Conservation (phyloP, 2,888 invertebrate genomes). For the Phasia obesa region DNA sequence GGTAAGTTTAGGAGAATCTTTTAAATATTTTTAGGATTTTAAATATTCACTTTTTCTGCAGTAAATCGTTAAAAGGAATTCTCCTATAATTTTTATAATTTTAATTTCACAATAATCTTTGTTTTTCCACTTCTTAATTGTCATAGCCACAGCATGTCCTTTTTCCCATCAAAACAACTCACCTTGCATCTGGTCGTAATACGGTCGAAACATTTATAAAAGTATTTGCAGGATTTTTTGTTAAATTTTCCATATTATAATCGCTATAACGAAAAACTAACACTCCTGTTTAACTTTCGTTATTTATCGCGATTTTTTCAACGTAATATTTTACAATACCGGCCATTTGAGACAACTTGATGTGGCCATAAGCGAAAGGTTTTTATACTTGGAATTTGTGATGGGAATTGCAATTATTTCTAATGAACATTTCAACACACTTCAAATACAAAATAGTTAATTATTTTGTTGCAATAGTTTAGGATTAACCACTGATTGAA, state of each 20-base stretch:
- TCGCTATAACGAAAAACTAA: slow-evolving; percentile 16
- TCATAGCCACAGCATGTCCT: background rate
- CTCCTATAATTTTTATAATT: too few relatives aligned
- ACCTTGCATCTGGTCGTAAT: slow-evolving; percentile 77
- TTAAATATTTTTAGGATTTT: too few relatives aligned
- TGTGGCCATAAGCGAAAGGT: background rate
- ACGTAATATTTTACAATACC: slow-evolving; percentile 32
- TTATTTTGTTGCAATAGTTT: slow-evolving; percentile 10
- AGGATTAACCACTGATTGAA: slow-evolving; percentile 53
- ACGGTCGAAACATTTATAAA: slow-evolving; percentile 77
- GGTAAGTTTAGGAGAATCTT: too few relatives aligned
- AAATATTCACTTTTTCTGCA: too few relatives aligned
- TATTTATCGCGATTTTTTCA: slow-evolving; percentile 15
- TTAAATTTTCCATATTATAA: slow-evolving; percentile 55
- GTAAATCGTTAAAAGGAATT: too few relatives aligned
- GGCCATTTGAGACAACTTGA: slow-evolving; percentile 58
- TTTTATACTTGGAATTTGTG: slow-evolving; percentile 60
- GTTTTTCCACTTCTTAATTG: background rate
- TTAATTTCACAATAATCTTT: too few relatives aligned
- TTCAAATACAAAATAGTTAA: background rate
- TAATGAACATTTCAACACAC: slow-evolving; percentile 27
- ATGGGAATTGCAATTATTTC: slow-evolving; percentile 48
- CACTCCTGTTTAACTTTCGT: slow-evolving; percentile 22
- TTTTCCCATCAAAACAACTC: background rate
- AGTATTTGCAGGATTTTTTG: slow-evolving; percentile 51